phyloP scores from a whole-genome alignment of 2,113 vertebrate genomes.

The Pteruthius melanotis region DNA sequence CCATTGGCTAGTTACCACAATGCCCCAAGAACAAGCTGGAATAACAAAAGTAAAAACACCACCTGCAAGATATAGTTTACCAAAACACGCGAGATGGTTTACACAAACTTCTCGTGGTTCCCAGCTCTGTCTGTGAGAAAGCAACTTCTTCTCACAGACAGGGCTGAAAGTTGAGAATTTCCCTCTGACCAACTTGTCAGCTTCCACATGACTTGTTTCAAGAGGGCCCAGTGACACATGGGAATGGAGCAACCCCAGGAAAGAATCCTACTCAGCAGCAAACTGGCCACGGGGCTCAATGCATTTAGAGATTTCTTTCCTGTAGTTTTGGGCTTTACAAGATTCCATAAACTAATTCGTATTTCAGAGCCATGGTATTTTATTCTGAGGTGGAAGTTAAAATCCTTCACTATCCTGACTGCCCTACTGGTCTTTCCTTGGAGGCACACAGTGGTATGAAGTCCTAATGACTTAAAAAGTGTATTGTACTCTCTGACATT shows the following conservation, averaged over 20 bases:
- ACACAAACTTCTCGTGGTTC: too few relatives aligned
- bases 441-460: background rate
- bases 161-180: too few relatives aligned
- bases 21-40: too few relatives aligned
- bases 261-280: background rate
- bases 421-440: background rate
- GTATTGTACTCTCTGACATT: background rate
- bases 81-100: too few relatives aligned
- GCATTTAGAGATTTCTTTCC: background rate
- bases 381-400: background rate
- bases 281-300: background rate
- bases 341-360: accelerated
- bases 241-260: background rate
- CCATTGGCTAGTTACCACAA: too few relatives aligned
- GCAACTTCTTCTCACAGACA: too few relatives aligned
- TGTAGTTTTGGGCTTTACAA: background rate
- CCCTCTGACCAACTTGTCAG: too few relatives aligned
- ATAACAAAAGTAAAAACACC: too few relatives aligned
- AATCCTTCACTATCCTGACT: background rate
- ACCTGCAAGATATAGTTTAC: too few relatives aligned
- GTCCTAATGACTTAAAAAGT: background rate
- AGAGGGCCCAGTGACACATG: background rate
- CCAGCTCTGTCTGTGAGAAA: too few relatives aligned
- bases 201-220: background rate
- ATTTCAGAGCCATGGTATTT: background rate